A percentile compares a stretch with the other conserved stretches of the same genome.
Evolutionary conservation across 2,888 invertebrate species (phyloP).

Genomic region (Sarcophaga variegata): DNA sequence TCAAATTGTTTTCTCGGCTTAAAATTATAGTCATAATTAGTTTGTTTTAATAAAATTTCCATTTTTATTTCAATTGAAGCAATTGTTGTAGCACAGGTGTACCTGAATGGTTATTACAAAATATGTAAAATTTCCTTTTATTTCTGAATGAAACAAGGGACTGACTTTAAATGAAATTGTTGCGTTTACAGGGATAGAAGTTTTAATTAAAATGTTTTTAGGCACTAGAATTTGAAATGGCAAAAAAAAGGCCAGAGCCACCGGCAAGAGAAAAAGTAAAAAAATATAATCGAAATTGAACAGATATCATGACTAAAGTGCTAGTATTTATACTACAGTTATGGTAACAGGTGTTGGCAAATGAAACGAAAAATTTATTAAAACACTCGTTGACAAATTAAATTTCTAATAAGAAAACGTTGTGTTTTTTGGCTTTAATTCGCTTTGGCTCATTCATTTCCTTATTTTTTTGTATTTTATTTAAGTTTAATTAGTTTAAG

Average conservation of each 20-base stretch:
- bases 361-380: constrained; percentile 42
- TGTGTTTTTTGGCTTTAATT: background rate
- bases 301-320: constrained; percentile 37
- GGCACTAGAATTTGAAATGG: constrained; percentile 1
- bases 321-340: constrained; percentile 8
- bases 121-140: constrained; percentile 50
- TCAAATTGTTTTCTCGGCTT: background rate
- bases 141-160: background rate
- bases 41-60: constrained; percentile 42
- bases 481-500: too few relatives aligned
- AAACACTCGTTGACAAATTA: constrained; percentile 32
- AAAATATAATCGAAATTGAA: constrained; percentile 51
- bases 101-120: constrained; percentile 65
- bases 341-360: constrained; percentile 50
- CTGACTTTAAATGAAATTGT: constrained; percentile 25
- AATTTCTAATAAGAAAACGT: too few relatives aligned
- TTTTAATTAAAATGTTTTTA: constrained; percentile 51
- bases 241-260: constrained; percentile 29
- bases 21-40: constrained; percentile 27
- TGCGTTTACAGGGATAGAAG: constrained; percentile 41
- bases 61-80: constrained; percentile 16
- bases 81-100: constrained; percentile 62
- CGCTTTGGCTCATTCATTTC: too few relatives aligned
- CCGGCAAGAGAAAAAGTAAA: background rate
- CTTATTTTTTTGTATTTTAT: too few relatives aligned